Evolutionary conservation across 2,888 invertebrate genomes (phyloP).

Genomic region (Nephrotoma guestfalica): DNA sequence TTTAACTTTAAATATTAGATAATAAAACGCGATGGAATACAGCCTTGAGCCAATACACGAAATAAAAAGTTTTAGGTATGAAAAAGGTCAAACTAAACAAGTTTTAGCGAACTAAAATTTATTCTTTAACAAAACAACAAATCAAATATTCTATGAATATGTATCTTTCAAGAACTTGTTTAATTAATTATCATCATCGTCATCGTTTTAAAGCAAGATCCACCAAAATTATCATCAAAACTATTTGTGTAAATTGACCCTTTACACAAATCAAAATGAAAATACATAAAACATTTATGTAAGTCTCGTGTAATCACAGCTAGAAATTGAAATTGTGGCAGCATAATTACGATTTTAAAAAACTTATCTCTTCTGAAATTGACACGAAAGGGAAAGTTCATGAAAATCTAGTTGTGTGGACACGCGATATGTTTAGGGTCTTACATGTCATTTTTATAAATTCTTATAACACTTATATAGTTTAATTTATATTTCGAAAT

Average conservation of each 20-base stretch:
- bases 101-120: not conserved
- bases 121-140: not conserved
- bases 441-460: not conserved
- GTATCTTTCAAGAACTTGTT: not conserved
- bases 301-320: not conserved
- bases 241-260: not conserved
- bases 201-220: not conserved
- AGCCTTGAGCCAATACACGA: not conserved
- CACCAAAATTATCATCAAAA: not conserved
- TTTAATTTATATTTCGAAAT: not conserved
- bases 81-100: not conserved
- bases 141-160: not conserved
- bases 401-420: not conserved
- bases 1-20: not conserved
- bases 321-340: not conserved
- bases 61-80: not conserved
- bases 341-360: not conserved
- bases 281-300: not conserved
- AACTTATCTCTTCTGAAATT: not conserved
- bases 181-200: not conserved
- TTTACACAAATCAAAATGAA: not conserved
- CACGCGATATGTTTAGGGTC: not conserved
- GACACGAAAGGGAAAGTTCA: not conserved
- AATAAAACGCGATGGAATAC: not conserved
- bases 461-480: not conserved